phyloP scores from a whole-genome alignment of 2,797 vertebrate species.

The Poeciliopsis infans region DNA sequence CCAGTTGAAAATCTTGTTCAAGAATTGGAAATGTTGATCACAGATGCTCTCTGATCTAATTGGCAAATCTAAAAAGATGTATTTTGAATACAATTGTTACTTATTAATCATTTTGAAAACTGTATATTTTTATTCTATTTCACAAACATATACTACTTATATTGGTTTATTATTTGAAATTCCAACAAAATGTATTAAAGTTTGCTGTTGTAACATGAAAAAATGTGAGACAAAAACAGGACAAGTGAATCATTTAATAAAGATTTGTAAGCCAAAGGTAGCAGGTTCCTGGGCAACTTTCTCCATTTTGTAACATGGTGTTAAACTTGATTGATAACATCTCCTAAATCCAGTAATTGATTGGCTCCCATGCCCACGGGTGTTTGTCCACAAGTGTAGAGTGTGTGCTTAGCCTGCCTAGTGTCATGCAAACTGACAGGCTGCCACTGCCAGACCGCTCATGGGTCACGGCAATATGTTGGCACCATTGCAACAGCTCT shows the following conservation, averaged over 20 bases:
- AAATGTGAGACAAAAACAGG: neutral
- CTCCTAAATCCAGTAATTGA: constrained; percentile 68
- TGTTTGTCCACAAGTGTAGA: constrained; percentile 64
- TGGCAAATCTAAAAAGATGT: no score
- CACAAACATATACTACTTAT: neutral
- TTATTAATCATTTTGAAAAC: neutral
- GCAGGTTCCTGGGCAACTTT: constrained; percentile 53
- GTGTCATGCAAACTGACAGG: constrained; percentile 50
- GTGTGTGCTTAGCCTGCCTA: constrained; percentile 45
- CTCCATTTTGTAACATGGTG: constrained; percentile 71
- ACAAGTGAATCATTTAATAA: neutral
- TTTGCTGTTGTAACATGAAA: neutral
- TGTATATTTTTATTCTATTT: neutral
- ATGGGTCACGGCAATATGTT: constrained; percentile 49
- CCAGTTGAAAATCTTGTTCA: neutral
- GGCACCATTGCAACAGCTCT: constrained; percentile 35
- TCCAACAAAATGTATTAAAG: neutral
- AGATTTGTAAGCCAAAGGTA: constrained; percentile 24
- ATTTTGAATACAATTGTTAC: neutral
- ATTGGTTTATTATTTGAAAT: neutral
- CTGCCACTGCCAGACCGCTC: constrained; percentile 46
- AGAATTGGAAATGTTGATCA: no score
- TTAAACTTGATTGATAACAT: constrained; percentile 79
- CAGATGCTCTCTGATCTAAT: neutral
- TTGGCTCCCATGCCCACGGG: constrained; percentile 58